Conservation (phyloP, 2,113 vertebrate species). For the Cephalopholis sonnerati region DNA sequence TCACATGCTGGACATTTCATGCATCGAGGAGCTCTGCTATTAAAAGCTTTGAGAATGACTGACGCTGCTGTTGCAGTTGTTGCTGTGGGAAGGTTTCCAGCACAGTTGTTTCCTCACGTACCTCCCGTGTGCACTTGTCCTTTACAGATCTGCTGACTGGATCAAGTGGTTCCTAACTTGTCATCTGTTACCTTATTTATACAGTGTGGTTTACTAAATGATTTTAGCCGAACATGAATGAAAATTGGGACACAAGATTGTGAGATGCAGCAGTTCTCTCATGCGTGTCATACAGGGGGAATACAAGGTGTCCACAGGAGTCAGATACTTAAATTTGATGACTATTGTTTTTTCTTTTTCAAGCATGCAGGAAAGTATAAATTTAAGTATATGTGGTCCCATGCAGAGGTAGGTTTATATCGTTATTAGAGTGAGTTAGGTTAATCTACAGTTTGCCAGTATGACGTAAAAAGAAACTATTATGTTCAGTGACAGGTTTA, state of each 20-base stretch:
- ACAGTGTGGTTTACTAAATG: neutral
- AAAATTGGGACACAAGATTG: neutral
- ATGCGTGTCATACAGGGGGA: neutral
- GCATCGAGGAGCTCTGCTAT: conserved; percentile 1
- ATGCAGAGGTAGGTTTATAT: no score
- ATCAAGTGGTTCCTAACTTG: conserved; percentile 1
- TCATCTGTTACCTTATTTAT: neutral
- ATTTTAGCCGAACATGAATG: neutral
- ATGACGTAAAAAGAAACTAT: no score
- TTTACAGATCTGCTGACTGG: conserved; percentile 7
- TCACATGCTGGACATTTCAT: conserved; percentile 13
- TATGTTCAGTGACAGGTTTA: no score
- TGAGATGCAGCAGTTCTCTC: no score
- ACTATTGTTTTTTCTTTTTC: no score
- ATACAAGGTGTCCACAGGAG: no score
- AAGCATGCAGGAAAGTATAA: no score
- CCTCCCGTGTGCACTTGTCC: neutral
- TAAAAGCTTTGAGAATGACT: conserved; percentile 32
- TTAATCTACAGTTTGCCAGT: no score
- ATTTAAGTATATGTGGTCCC: no score
- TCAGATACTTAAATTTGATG: no score
- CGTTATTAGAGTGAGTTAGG: no score
- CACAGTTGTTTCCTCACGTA: conserved; percentile 30
- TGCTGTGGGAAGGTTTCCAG: conserved; percentile 5
- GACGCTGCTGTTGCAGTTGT: neutral